Base-by-base conservation (phyloP, 2,888 invertebrate genomes). In the Ellobium chinense region DNA sequence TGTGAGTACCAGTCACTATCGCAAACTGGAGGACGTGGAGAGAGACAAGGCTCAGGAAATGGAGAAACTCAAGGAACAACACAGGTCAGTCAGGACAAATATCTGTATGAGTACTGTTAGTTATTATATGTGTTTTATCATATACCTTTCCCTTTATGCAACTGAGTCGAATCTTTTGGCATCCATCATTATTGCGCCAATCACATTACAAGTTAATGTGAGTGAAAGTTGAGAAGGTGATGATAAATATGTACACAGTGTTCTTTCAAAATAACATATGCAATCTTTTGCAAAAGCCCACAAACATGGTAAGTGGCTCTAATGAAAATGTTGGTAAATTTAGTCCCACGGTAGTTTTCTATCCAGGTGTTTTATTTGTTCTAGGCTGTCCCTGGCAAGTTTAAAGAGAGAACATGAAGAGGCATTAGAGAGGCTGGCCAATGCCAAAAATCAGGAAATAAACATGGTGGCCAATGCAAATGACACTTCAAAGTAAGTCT, bases 401-500 rank as follows among this genome's bases (percentile, higher is more conserved):
- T 75, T 90, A 65, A 88, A 89, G 77, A 83, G 86, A 81, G 91
- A 91, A 37, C 89, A 91, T 81, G 90, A 90, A 58, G 90, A 89
- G 56, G 83, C 89, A 4, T 72, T 91, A 29, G 82, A 87, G 18
- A 81, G 89, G 76, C 78, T 91, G 78, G 85, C 86, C 72, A 79
- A 85, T 65, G 87, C 89, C 29, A 92, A 92, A 81, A 89, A 91
- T 70, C 87, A 87, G 79, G 92, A 92, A 83, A 88, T 92, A 66
- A 89, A 90, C 24, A 89, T 89, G 56, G 89, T 91, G 36, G 87
- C 89, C 9, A 87, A 88, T 56, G 88, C 90, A 21, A 89, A 91
- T 80, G 88, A 90, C 78, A 89, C 89, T 14, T 89, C 91, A 12
- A 91, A 83, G 91, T 91, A 83, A 70, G 84, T 46, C 9, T 29